Evolutionary conservation across 64 coral and sea anemone species (phyloP).

Genomic region (Orbicella faveolata): DNA sequence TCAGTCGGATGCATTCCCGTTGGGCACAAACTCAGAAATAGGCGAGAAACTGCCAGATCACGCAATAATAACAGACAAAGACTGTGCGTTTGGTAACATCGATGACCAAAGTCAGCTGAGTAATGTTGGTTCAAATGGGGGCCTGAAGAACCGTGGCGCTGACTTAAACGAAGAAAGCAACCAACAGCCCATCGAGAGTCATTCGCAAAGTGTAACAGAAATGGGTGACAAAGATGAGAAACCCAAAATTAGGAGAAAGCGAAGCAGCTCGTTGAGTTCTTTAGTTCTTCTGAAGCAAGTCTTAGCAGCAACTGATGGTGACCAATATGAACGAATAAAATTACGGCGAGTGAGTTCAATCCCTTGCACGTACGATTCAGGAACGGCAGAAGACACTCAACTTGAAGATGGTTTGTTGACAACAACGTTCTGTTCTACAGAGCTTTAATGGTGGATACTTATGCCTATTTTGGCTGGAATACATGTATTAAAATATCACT

Average conservation of each 20-base stretch:
- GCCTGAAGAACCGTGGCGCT: background rate
- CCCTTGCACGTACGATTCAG: background rate
- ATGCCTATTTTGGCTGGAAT: no score
- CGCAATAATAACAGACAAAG: background rate
- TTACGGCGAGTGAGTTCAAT: conserved; percentile 15
- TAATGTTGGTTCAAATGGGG: background rate
- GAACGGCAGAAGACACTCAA: background rate
- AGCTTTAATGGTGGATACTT: background rate
- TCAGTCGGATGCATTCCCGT: background rate
- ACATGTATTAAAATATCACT: background rate
- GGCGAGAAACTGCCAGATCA: background rate
- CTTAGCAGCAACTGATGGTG: background rate
- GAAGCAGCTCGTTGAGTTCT: background rate
- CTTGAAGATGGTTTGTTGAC: conserved; percentile 23
- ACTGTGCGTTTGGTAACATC: background rate
- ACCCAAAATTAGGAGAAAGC: background rate
- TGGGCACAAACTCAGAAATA: background rate
- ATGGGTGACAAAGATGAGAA: background rate
- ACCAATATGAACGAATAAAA: background rate
- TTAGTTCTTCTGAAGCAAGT: background rate
- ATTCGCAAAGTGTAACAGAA: background rate
- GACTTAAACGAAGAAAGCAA: background rate
- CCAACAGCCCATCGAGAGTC: background rate
- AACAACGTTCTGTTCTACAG: conserved; percentile 24
- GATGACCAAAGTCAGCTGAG: background rate